phyloP scores from a whole-genome alignment of 2,113 vertebrate species.

The Gavia stellata region DNA sequence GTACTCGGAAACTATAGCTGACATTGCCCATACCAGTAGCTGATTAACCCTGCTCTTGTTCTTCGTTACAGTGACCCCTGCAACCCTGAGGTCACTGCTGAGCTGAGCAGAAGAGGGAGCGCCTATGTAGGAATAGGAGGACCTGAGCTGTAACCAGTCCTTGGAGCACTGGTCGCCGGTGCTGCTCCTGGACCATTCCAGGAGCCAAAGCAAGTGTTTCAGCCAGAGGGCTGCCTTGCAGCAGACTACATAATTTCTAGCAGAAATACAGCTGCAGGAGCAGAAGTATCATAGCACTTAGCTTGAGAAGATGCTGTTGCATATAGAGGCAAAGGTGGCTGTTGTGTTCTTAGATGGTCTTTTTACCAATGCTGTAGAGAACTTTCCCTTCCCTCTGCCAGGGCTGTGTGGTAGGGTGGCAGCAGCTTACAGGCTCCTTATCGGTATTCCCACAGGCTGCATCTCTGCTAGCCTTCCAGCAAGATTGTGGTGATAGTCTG shows the following conservation, averaged over 20 bases:
- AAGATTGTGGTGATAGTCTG: not conserved
- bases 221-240: not conserved
- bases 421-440: not conserved
- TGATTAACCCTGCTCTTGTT: slow-evolving; percentile 16
- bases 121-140: not conserved
- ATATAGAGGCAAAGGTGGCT: not conserved
- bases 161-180: not conserved
- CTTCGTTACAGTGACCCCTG: not conserved
- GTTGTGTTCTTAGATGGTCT: not conserved
- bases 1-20: not conserved
- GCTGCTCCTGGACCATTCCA: not conserved
- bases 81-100: not conserved
- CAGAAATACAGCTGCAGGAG: not conserved
- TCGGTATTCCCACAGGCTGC: not conserved
- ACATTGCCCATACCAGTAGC: not conserved
- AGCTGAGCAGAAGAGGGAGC: not conserved
- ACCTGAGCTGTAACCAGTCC: not conserved
- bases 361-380: not conserved
- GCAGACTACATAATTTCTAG: not conserved
- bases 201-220: not conserved
- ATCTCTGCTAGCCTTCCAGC: not conserved
- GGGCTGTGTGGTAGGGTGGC: not conserved
- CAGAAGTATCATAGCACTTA: not conserved
- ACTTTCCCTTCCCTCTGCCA: not conserved
- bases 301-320: not conserved